phyloP scores from a whole-genome alignment of 64 coral and sea anemone species.

The Pocillopora verrucosa region DNA sequence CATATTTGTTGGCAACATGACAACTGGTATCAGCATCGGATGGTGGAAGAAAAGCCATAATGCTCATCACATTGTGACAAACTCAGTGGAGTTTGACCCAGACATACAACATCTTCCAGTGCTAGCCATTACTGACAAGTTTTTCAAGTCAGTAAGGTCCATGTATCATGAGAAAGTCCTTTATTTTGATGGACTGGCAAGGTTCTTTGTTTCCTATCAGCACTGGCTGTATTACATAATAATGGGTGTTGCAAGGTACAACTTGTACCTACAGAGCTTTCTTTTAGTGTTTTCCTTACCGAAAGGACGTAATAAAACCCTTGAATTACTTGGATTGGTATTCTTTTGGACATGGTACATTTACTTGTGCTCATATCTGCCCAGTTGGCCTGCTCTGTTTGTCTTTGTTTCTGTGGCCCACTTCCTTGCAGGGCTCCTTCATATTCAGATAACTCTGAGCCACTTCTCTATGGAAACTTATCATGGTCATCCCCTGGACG shows the following conservation, averaged over 20 bases:
- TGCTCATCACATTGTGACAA: conserved; percentile 97
- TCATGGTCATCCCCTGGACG: conserved; percentile 71
- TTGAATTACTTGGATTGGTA: conserved; percentile 72
- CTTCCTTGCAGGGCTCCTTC: conserved; percentile 90
- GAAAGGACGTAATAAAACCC: conserved; percentile 36
- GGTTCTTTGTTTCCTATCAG: conserved; percentile 89
- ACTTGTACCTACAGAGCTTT: conserved; percentile 91
- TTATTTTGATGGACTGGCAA: conserved; percentile 71
- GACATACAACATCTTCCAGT: conserved; percentile 98
- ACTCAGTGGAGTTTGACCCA: conserved; percentile 96
- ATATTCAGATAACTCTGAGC: conserved; percentile 92
- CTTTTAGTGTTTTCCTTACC: conserved; percentile 69
- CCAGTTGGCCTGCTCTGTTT: conserved; percentile 65
- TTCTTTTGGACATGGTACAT: conserved; percentile 97
- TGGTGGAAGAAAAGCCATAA: conserved; percentile 99
- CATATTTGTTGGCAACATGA: conserved; percentile 83
- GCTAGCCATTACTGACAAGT: conserved; percentile 94
- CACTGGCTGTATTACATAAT: conserved; percentile 83
- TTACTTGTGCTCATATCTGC: conserved; percentile 77
- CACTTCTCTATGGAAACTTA: conserved; percentile 98
- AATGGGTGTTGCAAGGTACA: conserved; percentile 96
- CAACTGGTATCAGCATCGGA: conserved; percentile 93
- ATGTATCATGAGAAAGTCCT: conserved; percentile 87
- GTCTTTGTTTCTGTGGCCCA: conserved; percentile 86
- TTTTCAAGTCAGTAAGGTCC: conserved; percentile 89